Base-by-base conservation (phyloP, 2,797 vertebrate genomes). In the Falco concolor region DNA sequence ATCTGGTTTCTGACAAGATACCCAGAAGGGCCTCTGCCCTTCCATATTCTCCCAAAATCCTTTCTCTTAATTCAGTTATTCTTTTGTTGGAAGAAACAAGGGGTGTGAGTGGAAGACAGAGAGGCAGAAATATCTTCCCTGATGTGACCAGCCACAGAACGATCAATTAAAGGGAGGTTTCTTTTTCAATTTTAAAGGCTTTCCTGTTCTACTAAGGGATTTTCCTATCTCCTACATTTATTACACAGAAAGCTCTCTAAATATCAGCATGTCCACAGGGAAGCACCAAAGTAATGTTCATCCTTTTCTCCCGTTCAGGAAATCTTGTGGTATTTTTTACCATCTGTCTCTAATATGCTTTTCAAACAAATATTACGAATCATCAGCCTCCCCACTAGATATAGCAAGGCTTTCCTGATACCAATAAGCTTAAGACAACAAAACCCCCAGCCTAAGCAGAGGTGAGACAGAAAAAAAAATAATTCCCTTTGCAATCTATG, bases 201-300 rank as follows among this genome's bases (percentile, higher is more conserved):
- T 95, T 92, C 20, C 56, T 93, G 45, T 87, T 95, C 84, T 88
- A 60, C 80, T 78, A 77, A 80, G 61, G 69, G 85, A 94, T 95
- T 93, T 96, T 90, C 47, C 34, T 75, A 45, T 75, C 50, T 83
- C 69, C 38, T 73, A 72, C n/a, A 54, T 87, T 95, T 96, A 95
- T 96, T 97, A 83, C 73, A 87, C 6, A 79, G 64, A 96, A 82
- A 96, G 42, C 60, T 96, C 44, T 96, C 90, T 95, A 97, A 97
- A 96, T 96, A 96, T 84, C 92, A 95, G 44, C 64, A 91, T 95
- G 96, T 96, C 90, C 86, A 61, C 42, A 32, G 89, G 90, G 95
- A 95, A 94, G 25, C 81, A 65, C 60, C 10, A 73, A 79, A 75
- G 42, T 30, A 74, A 63, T 86, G 23, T 89, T 95, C 92, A 88